phyloP scores from a whole-genome alignment of 2,888 invertebrate genomes.

The Papilio gigon region DNA sequence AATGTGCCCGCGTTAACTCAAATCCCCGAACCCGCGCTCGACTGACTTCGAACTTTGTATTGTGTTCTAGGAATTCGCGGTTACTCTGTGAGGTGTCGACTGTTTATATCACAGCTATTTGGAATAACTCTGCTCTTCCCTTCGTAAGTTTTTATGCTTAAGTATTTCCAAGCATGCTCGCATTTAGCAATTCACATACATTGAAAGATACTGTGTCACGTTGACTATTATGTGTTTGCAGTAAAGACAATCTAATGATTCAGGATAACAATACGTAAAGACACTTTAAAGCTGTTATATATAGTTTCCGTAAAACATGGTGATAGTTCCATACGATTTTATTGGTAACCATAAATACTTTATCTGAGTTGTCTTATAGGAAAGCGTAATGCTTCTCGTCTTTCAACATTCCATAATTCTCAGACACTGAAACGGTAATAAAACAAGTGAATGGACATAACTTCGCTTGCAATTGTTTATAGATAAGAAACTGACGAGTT shows the following conservation, averaged over 20 bases:
- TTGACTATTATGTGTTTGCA: neutral
- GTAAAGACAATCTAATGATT: neutral
- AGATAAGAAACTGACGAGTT: no score
- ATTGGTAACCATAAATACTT: neutral
- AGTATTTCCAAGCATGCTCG: neutral
- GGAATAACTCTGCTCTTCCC: neutral
- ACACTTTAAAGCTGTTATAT: neutral
- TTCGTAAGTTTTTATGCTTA: constrained; percentile 20
- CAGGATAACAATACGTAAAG: no score
- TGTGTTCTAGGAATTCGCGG: constrained; percentile 34
- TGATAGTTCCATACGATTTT: neutral
- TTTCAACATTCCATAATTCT: neutral
- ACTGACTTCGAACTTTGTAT: constrained; percentile 18
- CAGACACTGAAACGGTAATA: neutral
- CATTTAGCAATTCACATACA: neutral
- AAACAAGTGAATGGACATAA: neutral
- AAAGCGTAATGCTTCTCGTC: neutral
- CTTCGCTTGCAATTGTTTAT: no score
- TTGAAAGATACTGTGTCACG: neutral
- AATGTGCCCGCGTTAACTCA: constrained; percentile 25
- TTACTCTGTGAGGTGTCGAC: constrained; percentile 28
- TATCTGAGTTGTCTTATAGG: neutral
- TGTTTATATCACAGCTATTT: constrained; percentile 9
- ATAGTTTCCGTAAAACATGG: neutral
- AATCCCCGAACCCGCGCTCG: constrained; percentile 26